A percentile compares a stretch with the other conserved stretches of the same genome.
phyloP scores from a whole-genome alignment of 2,888 invertebrate species.

The Drosophila nr. medialis region DNA sequence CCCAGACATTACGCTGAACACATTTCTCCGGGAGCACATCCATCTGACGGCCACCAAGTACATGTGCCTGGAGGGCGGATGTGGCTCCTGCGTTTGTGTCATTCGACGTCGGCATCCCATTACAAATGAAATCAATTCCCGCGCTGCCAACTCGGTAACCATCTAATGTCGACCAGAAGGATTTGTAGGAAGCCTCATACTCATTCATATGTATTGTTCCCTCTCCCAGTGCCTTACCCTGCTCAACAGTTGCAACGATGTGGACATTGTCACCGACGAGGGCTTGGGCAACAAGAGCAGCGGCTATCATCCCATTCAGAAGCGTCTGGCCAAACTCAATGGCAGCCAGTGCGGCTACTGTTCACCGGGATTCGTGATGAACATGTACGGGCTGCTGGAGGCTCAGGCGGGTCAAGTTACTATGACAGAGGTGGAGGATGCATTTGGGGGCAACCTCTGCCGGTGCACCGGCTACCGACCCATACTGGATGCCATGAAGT shows the following conservation, averaged over 20 bases:
- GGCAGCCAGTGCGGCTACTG: slow-evolving; percentile 92
- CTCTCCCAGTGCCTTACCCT: slow-evolving; percentile 87
- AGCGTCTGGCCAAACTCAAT: slow-evolving; percentile 87
- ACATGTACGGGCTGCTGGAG: slow-evolving; percentile 87
- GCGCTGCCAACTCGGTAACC: slow-evolving; percentile 87
- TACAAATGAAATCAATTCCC: slow-evolving; percentile 68
- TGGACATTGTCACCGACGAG: slow-evolving; percentile 90
- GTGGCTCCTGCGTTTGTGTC: slow-evolving; percentile 87
- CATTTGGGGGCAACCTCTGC: slow-evolving; percentile 92
- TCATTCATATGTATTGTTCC: background rate
- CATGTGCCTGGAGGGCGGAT: slow-evolving; percentile 90
- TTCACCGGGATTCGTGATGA: slow-evolving; percentile 92
- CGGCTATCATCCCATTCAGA: slow-evolving; percentile 90
- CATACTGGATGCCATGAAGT: slow-evolving; percentile 92
- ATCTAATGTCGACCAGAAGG: background rate
- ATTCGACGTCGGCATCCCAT: slow-evolving; percentile 81
- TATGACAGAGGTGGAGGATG: slow-evolving; percentile 89
- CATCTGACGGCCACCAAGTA: slow-evolving; percentile 88
- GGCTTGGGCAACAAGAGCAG: slow-evolving; percentile 88
- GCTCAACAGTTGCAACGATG: slow-evolving; percentile 87
- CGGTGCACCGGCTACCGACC: slow-evolving; percentile 92
- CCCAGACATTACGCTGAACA: slow-evolving; percentile 86
- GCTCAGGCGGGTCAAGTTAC: slow-evolving; percentile 85
- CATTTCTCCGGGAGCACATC: slow-evolving; percentile 87
- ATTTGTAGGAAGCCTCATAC: too few relatives aligned